Percentiles rank a stretch among this genome's conserved stretches.
phyloP scores from a whole-genome alignment of 2,888 invertebrate genomes.

The Steinernema scapterisci region DNA sequence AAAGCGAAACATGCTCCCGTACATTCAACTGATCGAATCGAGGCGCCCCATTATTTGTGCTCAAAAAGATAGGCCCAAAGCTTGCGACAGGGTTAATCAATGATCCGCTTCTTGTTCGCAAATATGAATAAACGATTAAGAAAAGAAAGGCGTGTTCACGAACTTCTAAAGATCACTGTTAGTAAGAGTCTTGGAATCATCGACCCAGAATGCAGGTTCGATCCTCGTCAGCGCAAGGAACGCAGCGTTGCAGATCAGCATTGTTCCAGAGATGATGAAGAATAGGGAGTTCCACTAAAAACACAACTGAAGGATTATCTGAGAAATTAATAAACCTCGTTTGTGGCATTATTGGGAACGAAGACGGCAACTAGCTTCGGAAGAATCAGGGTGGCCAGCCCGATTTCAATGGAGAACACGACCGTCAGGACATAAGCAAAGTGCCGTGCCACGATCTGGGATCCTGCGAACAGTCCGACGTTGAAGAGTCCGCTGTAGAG shows the following conservation, averaged over 20 bases:
- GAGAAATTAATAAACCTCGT: background rate
- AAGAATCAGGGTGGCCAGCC: slow-evolving; percentile 30
- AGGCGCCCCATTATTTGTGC: too few species aligned
- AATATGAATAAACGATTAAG: too few species aligned
- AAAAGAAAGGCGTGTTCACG: too few species aligned
- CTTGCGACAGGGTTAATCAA: too few species aligned
- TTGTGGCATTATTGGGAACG: background rate
- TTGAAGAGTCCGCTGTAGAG: slow-evolving; percentile 52
- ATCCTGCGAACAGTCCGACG: slow-evolving; percentile 53
- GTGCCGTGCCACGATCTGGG: slow-evolving; percentile 45
- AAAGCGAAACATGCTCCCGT: too few species aligned
- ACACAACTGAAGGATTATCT: background rate
- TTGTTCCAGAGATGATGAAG: background rate
- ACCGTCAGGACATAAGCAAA: slow-evolving; percentile 32
- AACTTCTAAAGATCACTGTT: too few species aligned
- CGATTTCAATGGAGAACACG: slow-evolving; percentile 30
- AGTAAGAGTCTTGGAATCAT: background rate
- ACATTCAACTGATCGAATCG: too few species aligned
- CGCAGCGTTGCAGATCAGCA: background rate
- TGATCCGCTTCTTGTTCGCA: too few species aligned
- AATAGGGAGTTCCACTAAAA: background rate
- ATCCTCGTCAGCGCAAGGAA: background rate
- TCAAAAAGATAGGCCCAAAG: too few species aligned
- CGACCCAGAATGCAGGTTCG: background rate
- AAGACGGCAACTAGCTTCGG: background rate